Conservation (phyloP, 2,797 vertebrate genomes). For the Euphonia xanthogaster region DNA sequence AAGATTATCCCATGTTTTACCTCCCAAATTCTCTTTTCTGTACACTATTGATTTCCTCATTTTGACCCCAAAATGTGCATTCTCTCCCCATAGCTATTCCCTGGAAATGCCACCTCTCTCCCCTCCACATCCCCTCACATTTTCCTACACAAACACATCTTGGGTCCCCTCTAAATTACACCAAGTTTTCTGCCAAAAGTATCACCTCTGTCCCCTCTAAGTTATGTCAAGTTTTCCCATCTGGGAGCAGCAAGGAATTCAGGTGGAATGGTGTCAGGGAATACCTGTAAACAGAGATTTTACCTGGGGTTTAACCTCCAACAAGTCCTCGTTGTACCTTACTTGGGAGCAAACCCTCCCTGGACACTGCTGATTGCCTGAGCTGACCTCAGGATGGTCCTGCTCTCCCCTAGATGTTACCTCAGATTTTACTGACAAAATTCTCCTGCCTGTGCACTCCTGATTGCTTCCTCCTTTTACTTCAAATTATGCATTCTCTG, state of each 20-base stretch:
- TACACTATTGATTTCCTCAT: no score
- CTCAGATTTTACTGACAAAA: background rate
- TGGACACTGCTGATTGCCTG: background rate
- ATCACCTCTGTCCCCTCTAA: background rate
- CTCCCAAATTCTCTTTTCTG: background rate
- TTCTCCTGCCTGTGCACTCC: no score
- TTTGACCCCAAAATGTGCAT: background rate
- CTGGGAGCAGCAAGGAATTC: background rate
- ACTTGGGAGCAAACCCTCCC: background rate
- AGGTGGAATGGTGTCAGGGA: background rate
- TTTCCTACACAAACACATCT: background rate
- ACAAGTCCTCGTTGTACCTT: background rate
- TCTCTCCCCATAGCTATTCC: background rate
- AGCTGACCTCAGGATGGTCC: background rate
- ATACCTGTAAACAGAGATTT: background rate
- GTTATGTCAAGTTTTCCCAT: background rate
- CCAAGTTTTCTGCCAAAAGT: background rate
- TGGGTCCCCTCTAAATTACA: background rate
- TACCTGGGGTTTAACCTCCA: background rate
- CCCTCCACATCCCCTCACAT: background rate
- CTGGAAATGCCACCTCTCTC: background rate
- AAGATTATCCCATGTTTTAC: background rate
- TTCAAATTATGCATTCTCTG: no score
- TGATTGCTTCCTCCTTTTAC: no score
- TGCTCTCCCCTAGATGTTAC: background rate